Conservation (phyloP, 2,113 vertebrate species). For the Rhagologus leucostigma region DNA sequence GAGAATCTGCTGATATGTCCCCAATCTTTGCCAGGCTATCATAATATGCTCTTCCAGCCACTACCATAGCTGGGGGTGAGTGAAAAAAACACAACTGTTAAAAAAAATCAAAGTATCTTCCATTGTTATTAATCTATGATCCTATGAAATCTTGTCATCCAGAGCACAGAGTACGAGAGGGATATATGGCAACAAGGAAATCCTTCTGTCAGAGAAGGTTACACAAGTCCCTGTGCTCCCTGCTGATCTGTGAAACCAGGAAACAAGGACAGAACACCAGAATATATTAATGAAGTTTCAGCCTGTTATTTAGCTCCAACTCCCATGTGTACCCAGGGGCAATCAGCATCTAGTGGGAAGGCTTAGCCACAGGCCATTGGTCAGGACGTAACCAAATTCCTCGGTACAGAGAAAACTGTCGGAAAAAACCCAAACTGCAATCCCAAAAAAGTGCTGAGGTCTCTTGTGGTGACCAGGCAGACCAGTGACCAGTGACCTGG, state of each 20-base stretch:
- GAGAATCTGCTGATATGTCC: slow-evolving; percentile 87
- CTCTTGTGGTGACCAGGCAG: neutral
- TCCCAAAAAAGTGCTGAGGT: neutral
- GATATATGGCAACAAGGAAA: neutral
- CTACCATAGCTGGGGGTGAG: slow-evolving; percentile 80
- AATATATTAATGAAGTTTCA: neutral
- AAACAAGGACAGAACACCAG: neutral
- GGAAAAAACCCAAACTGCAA: neutral
- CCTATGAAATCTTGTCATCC: neutral
- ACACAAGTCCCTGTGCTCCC: neutral
- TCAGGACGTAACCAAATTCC: neutral
- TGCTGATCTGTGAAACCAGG: neutral
- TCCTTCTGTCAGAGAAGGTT: neutral
- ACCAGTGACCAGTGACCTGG: neutral
- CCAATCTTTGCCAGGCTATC: slow-evolving; percentile 93
- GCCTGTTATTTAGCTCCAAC: neutral
- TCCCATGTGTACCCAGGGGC: neutral
- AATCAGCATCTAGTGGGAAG: neutral
- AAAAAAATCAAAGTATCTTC: neutral
- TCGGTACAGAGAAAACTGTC: neutral
- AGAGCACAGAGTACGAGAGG: neutral
- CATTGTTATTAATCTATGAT: neutral
- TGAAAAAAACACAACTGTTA: neutral
- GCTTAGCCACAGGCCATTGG: neutral
- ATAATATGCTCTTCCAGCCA: slow-evolving; percentile 90